Percentiles rank a stretch among this genome's conserved stretches.
Conservation (phyloP, 2,888 invertebrate species). For the Ryuthela nishihirai region DNA sequence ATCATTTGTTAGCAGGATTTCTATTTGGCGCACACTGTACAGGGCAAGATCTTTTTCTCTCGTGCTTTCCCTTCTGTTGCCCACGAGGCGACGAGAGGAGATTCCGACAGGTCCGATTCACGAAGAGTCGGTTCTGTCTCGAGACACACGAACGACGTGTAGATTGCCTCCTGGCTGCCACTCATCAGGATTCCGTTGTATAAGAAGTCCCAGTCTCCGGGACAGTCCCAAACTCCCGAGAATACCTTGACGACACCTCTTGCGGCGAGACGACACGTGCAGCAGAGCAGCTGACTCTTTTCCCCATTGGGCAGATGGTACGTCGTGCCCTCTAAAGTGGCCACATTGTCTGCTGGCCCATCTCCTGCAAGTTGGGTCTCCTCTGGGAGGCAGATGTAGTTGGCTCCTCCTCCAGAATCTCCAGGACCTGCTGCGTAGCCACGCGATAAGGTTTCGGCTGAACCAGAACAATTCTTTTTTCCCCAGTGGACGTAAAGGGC, state of each 20-base stretch:
- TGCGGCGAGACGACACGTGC: conserved; percentile 16
- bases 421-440: conserved; percentile 8
- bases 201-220: conserved; percentile 17
- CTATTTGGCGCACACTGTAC: conserved; percentile 30
- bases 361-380: background rate
- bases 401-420: conserved; percentile 17
- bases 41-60: conserved; percentile 13
- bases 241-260: conserved; percentile 17
- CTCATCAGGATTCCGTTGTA: conserved; percentile 25
- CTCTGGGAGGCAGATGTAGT: conserved; percentile 15
- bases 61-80: background rate
- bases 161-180: conserved; percentile 1
- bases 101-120: background rate
- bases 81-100: conserved; percentile 6
- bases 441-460: conserved; percentile 9
- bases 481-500: conserved; percentile 30
- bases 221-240: conserved; percentile 10
- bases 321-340: conserved; percentile 1
- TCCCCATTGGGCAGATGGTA: conserved; percentile 10
- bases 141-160: conserved; percentile 16
- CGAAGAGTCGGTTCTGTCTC: no score
- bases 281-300: conserved; percentile 1
- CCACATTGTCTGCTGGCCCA: background rate
- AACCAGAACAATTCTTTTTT: conserved; percentile 6
- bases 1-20: background rate